phyloP scores from a whole-genome alignment of 2,888 invertebrate genomes.

The Chrysolina haemoptera region DNA sequence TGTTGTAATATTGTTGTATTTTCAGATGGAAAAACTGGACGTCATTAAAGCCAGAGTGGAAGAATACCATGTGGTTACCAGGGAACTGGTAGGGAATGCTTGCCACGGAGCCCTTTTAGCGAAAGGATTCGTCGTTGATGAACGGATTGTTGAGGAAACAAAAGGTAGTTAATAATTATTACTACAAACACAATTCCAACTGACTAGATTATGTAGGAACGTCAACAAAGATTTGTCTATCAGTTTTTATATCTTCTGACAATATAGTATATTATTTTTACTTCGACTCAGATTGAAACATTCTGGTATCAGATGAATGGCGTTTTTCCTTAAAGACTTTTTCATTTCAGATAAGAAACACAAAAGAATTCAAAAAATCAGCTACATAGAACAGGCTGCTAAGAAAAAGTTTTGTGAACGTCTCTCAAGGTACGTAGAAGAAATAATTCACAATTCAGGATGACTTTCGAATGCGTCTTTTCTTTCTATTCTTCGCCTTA shows the following conservation, averaged over 20 bases:
- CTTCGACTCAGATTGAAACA: too few relatives aligned
- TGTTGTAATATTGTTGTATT: too few relatives aligned
- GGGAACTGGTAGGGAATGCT: constrained; percentile 77
- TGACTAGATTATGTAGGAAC: too few relatives aligned
- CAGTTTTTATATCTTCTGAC: too few relatives aligned
- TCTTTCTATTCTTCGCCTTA: too few relatives aligned
- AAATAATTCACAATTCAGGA: neutral
- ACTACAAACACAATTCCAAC: neutral
- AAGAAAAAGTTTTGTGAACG: constrained; percentile 87
- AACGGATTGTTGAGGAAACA: constrained; percentile 66
- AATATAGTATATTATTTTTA: too few relatives aligned
- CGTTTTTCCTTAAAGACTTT: too few relatives aligned
- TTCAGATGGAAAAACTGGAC: constrained; percentile 70
- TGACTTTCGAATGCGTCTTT: too few relatives aligned
- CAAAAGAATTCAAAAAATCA: constrained; percentile 63
- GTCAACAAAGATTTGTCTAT: too few relatives aligned
- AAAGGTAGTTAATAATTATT: constrained; percentile 50
- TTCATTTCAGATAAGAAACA: constrained; percentile 46
- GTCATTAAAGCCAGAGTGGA: constrained; percentile 64
- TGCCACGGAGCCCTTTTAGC: constrained; percentile 83
- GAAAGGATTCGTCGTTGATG: constrained; percentile 86
- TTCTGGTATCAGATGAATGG: too few relatives aligned
- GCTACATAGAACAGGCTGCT: constrained; percentile 89
- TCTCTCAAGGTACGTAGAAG: constrained; percentile 77
- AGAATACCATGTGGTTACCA: constrained; percentile 72